Percentiles rank a stretch among this genome's conserved stretches.
phyloP scores from a whole-genome alignment of 35 echinoderm and acorn worm species.

The Diadema setosum region DNA sequence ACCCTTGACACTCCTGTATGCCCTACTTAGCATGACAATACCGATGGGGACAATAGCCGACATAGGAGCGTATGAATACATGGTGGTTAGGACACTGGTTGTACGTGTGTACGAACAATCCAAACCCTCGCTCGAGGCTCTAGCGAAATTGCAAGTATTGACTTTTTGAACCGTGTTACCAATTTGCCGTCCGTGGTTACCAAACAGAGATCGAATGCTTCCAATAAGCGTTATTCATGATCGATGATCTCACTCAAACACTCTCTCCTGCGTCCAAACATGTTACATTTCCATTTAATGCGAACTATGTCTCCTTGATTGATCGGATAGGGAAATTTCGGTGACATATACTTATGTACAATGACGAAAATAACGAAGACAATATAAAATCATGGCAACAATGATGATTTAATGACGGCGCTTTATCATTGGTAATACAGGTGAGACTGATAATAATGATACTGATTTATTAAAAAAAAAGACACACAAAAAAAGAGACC shows the following conservation, averaged over 20 bases:
- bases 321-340: not conserved
- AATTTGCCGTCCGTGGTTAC: not conserved
- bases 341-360: not conserved
- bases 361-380: no score
- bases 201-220: no score
- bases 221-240: no score
- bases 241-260: not conserved
- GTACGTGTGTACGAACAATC: no score
- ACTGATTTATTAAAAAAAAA: no score
- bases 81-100: not conserved
- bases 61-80: not conserved
- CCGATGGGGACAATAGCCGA: not conserved
- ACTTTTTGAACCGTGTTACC: not conserved
- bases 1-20: not conserved
- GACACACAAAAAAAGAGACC: no score
- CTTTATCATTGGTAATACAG: no score
- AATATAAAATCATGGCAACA: no score
- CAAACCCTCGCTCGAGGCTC: no score
- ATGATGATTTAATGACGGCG: no score
- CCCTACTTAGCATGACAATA: not conserved
- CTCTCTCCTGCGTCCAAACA: not conserved
- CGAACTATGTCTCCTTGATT: not conserved
- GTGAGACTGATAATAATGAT: no score
- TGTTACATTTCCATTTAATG: not conserved
- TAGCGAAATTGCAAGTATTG: not conserved